phyloP scores from a whole-genome alignment of 2,888 invertebrate species.

The Dicycla oo region DNA sequence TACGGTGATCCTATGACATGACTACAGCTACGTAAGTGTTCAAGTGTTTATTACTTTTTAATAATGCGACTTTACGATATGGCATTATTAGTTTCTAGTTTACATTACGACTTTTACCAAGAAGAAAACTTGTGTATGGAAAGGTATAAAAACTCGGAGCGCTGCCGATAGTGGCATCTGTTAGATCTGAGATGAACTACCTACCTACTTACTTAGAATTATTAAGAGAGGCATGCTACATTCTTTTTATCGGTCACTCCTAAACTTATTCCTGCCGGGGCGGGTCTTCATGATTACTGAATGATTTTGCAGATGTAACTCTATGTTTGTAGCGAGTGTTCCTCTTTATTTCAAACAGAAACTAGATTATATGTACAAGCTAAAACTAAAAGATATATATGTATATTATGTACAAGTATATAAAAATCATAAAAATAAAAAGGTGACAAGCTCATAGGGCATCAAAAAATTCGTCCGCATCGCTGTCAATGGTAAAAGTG shows the following conservation, averaged over 20 bases:
- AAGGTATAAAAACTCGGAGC: not conserved
- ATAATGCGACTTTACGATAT: not conserved
- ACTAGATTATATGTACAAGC: too few relatives aligned
- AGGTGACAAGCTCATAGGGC: too few relatives aligned
- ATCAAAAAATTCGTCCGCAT: too few relatives aligned
- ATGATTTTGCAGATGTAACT: constrained; percentile 5
- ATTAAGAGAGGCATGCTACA: not conserved
- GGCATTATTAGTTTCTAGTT: not conserved
- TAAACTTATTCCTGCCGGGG: not conserved
- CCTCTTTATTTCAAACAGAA: too few relatives aligned
- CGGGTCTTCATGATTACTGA: not conserved
- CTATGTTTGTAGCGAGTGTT: too few relatives aligned
- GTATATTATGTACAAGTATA: too few relatives aligned
- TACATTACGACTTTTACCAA: not conserved
- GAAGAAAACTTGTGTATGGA: not conserved
- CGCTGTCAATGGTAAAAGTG: too few relatives aligned
- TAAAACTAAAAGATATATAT: too few relatives aligned
- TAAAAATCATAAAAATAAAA: too few relatives aligned
- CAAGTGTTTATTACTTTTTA: constrained; percentile 3
- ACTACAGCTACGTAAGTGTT: not conserved
- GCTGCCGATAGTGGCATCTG: constrained; percentile 34
- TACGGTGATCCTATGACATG: too few relatives aligned
- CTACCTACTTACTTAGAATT: constrained; percentile 2
- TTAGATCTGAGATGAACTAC: constrained; percentile 20
- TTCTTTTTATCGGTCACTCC: not conserved